A percentile compares a stretch with the other conserved stretches of the same genome.
Conservation (phyloP, 2,888 invertebrate species). For the Drosophila aldrichi region DNA sequence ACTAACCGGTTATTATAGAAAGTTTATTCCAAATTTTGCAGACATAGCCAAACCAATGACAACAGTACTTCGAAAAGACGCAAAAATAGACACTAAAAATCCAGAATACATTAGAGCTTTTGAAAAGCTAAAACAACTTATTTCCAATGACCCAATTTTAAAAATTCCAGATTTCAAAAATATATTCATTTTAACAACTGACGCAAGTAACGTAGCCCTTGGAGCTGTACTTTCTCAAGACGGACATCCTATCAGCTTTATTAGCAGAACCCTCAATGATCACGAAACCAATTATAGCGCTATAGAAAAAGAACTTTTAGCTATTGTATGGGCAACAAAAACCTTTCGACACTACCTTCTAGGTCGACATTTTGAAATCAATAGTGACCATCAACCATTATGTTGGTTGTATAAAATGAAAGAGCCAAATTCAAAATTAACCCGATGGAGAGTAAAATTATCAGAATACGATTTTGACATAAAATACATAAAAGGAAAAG, state of each 20-base stretch:
- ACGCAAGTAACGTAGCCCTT: not conserved
- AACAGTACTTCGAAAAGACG: not conserved
- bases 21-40: not conserved
- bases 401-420: not conserved
- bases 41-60: constrained; percentile 1
- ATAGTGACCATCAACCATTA: not conserved
- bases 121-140: not conserved
- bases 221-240: not conserved
- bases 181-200: not conserved
- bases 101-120: not conserved
- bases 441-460: not conserved
- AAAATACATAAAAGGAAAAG: too few species aligned
- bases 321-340: not conserved
- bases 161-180: not conserved
- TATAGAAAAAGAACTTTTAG: not conserved
- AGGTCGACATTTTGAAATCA: not conserved
- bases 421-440: not conserved
- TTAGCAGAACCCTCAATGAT: not conserved
- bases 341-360: not conserved
- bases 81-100: not conserved
- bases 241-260: not conserved
- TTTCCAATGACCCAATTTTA: not conserved
- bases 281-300: not conserved
- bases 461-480: not conserved
- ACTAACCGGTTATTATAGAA: not conserved